Evolutionary conservation across 30 jellyfish, hydroid and myxozoan genomes (phyloP), one percentile per base, ranked within the genome.

Genomic region (Clytia hemisphaerica): DNA sequence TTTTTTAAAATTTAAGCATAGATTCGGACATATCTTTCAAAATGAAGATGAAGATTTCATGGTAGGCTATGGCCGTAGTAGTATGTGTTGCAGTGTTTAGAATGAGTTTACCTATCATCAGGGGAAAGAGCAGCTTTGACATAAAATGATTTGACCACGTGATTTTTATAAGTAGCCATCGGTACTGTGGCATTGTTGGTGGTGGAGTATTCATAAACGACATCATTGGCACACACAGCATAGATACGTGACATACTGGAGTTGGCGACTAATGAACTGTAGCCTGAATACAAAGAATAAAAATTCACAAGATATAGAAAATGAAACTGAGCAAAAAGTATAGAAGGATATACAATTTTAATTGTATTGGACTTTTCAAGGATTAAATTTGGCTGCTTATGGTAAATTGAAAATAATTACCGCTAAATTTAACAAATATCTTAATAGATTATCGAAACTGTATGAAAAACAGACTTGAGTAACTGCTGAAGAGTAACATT

Each of bases 141-240:
- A 81, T 91, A 91, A 49, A 91, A 91, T 3, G 99, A 83, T 0
- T 95, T 82, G 6, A 93, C 92, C 75, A 61, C 83, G 51, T 75
- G 92, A 28, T 95, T 95, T 30, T 76, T 31, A 58, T 76, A 91
- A 18, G 74, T 35, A 2, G 99, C 95, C 9, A 71, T 37, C 21
- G 99, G 99, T 29, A 59, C 15, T 6, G 83, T 75, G 28, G 95
- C 67, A 22, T 76, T 64, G 48, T 70, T 71, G 12, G 90, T 42
- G 27, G 94, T 66, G 42, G 87, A 72, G 71, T 58, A 91, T 73
- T 72, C 79, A 67, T 91, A 91, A 3, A 81, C 74, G 49, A 77
- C 69, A 75, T 91, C 94, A 59, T 91, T 91, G 47, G 95, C 83
- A 64, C 99, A 91, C 10, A 93, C 83, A 5, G 99, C 95, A 69